Evolutionary conservation across 2,113 vertebrate species (phyloP), one percentile per base, ranked within the genome.

Genomic region (Embiotoca jacksoni): DNA sequence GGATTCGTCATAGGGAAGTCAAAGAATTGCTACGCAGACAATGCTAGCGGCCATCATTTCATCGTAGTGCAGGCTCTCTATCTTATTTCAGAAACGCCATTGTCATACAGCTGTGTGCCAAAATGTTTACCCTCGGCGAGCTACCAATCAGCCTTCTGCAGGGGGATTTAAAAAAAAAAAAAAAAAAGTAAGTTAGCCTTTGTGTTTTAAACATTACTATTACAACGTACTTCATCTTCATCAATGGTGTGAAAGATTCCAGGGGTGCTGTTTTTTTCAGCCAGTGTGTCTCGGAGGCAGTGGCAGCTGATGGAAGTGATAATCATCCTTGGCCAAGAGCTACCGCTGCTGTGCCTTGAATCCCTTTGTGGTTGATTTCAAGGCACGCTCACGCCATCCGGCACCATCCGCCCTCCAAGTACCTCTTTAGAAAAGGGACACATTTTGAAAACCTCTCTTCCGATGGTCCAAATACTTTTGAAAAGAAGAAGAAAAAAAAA

Each of bases 1-100:
- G 86, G 88, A 95, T 94, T 93, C 80, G 81, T 94, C 91, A 94
- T 92, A 92, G 89, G 75, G 77, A 86, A 93, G 90, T 94, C 88
- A 89, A 84, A 89, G 90, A 93, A 93, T 93, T 65, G 83, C 84
- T 60, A 56, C 7, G 47, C 75, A 89, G 84, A 94, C 92, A 94
- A 92, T 89, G 88, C 91, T 83, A 89, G 83, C 53, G 70, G 86
- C 85, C 78, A 85, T 75, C 82, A 74, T 90, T 90, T 89, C 82
- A 84, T 82, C 53, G 73, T 37, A 44, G 76, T 75, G 85, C 57
- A 67, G 84, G 83, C 85, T 78, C 72, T 91, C 78, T 80, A 86
- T 91, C 91, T 94, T 88, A 92, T 90, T 91, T 75, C 72, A 77
- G 90, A 88, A 87, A 84, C 3, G 31, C 78, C 83, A 87, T 84